Conservation (phyloP, 2,797 vertebrate genomes). For the Falco naumanni region DNA sequence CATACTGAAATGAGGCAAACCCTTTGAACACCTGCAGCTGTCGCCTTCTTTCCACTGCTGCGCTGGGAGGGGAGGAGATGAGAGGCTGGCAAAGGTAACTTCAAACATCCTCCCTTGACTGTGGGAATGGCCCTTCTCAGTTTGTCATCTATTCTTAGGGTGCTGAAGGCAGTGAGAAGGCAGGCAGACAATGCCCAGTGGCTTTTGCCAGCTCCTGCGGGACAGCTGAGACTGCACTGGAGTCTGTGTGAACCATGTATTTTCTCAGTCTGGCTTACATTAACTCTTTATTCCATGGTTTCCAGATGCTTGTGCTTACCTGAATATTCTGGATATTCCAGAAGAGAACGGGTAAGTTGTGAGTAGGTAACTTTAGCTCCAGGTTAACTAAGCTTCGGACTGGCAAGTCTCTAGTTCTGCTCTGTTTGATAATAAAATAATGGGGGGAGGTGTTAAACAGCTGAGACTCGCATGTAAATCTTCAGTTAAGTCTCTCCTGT, state of each 20-base stretch:
- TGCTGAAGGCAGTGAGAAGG: background rate
- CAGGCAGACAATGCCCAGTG: background rate
- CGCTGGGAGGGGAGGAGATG: rapidly evolving
- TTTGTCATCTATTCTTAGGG: background rate
- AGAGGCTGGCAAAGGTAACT: background rate
- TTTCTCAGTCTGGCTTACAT: background rate
- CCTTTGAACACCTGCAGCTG: background rate
- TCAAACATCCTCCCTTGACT: background rate
- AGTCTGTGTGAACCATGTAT: background rate
- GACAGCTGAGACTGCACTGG: background rate
- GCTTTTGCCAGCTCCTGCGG: background rate
- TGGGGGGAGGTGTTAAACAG: background rate
- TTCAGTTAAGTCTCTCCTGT: background rate
- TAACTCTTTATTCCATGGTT: background rate
- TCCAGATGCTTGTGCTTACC: background rate
- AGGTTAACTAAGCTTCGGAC: background rate
- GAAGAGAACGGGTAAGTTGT: background rate
- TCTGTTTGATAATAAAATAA: background rate
- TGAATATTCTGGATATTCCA: background rate
- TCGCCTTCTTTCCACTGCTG: background rate
- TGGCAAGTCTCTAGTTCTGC: background rate
- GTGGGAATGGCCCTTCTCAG: background rate
- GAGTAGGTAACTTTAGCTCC: background rate
- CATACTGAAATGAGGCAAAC: background rate
- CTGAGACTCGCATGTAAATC: background rate